Base-by-base conservation (phyloP, 2,797 vertebrate genomes). In the Cyprinella venusta region DNA sequence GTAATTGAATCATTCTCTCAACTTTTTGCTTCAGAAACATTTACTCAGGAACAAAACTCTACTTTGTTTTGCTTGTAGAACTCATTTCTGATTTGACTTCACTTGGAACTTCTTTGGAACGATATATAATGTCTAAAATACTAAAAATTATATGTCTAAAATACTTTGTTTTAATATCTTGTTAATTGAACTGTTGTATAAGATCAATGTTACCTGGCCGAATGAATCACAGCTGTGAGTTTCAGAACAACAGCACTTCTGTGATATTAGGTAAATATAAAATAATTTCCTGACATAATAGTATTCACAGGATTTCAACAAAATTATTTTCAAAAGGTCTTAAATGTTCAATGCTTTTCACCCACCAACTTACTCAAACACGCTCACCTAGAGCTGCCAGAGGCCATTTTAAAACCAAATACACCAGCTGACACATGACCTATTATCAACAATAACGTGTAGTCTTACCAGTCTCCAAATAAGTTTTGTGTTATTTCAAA, bases 401-500 rank as follows among this genome's bases (percentile, higher is more conserved):
- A 81, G 16, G 33, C 54, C 76, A 79, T 87, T 85, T 79, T n/a
- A 76, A 82, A 81, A 52, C 52, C 79, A 83, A 78, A 86, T 75
- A 74, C 63, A 15, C 63, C 77, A 50, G 8, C 40, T 68, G 65
- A 74, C 65, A 42, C 19, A 68, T 81, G 82, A 85, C 81, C 84
- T 85, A 82, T 45, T 33, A 40, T 87, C 69, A 48, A 59, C 48
- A 30, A 63, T 42, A 79, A 69, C 63, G 45, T 13, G 38, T 15
- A 36, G 56, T 69, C 65, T 76, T 24, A 42, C 70, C 26, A 54
- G 65, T 68, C 81, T 48, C 36, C 61, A 80, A 26, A 67, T 67
- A 79, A 65, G 68, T 84, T 82, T n/a, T 72, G 16, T 85, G 81
- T 88, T 88, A 81, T 87, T 88, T 75, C 81, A 82, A 81, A 70